Evolutionary conservation across 2,797 vertebrate species (phyloP), one percentile per base, ranked within the genome.

Genomic region (Xerus rutilus): DNA sequence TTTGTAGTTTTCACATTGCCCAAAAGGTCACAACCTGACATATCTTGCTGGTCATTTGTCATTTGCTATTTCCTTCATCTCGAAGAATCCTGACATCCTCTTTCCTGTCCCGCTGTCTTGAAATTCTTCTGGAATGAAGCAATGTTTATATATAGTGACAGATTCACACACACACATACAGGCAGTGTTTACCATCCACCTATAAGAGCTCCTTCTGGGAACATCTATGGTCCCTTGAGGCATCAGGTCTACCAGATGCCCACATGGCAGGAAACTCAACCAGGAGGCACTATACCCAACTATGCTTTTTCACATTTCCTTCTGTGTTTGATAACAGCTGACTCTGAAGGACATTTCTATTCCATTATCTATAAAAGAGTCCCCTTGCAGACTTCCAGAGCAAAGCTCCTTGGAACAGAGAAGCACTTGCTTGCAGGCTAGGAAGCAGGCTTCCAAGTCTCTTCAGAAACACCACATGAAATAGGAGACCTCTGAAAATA

Each of bases 51-150:
- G 15, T 45, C 87, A 82, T 35, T 78, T 89, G 23, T 78, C 64
- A 67, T 59, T 85, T n/a, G 43, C 4, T 67, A 20, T 64, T 79
- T 78, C n/a, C 76, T 92, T 83, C 43, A 83, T 54, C 62, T 65
- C 76, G 49, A 69, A 57, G 83, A 92, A 83, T 86, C n/a, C 35
- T 95, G 85, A 62, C 74, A 89, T 77, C 30, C 39, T 70, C 82
- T 45, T 77, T 77, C 73, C 30, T 91, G 69, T 18, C n/a, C 59
- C 32, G 32, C 15, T 69, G 65, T 59, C 45, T 85, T 82, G 32
- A 82, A 79, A 78, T 78, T 92, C 52, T 86, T 93, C 86, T 78
- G 47, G 20, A 89, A 92, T 52, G 23, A 82, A 76, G n/a, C 18
- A 47, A 3, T 88, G 35, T 74, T 23, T 73, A 57, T 3, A 81